Conservation (phyloP, 1,140 invertebrate species). For the Neuroterus valhalla region DNA sequence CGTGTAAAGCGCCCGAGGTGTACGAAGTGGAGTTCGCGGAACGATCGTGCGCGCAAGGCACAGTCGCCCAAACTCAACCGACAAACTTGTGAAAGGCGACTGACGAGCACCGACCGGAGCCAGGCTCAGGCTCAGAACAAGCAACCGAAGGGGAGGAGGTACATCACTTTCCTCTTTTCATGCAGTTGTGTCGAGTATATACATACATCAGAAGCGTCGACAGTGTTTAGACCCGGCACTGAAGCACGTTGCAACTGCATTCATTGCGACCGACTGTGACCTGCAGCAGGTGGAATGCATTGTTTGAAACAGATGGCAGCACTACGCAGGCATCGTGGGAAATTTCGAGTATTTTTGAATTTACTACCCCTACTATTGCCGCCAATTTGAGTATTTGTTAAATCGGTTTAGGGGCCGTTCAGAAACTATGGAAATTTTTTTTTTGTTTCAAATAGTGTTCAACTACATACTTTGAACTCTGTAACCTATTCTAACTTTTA, state of each 20-base stretch:
- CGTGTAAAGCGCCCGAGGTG: slow-evolving; percentile 17
- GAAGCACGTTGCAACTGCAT: slow-evolving; percentile 3
- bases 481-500: too few species aligned
- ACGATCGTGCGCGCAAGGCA: neutral
- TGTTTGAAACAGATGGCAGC: neutral
- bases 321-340: neutral
- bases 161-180: slow-evolving; percentile 25
- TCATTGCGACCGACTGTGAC: neutral
- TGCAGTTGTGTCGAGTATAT: neutral
- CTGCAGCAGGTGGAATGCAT: neutral
- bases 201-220: neutral
- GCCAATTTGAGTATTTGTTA: neutral
- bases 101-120: slow-evolving; percentile 36
- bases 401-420: too few species aligned
- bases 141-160: neutral
- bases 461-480: too few species aligned
- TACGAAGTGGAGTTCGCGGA: neutral
- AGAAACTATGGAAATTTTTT: too few species aligned
- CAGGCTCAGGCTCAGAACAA: neutral
- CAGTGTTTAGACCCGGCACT: slow-evolving; percentile 10
- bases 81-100: slow-evolving; percentile 62
- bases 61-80: slow-evolving; percentile 34
- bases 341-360: slow-evolving; percentile 9
- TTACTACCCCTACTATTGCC: neutral
- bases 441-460: too few species aligned